These are phyloP conservation scores for Pocillopora grandis DNA, from an alignment of 92 coral and sea anemone genomes.

Conservation along the genomic window DNA sequence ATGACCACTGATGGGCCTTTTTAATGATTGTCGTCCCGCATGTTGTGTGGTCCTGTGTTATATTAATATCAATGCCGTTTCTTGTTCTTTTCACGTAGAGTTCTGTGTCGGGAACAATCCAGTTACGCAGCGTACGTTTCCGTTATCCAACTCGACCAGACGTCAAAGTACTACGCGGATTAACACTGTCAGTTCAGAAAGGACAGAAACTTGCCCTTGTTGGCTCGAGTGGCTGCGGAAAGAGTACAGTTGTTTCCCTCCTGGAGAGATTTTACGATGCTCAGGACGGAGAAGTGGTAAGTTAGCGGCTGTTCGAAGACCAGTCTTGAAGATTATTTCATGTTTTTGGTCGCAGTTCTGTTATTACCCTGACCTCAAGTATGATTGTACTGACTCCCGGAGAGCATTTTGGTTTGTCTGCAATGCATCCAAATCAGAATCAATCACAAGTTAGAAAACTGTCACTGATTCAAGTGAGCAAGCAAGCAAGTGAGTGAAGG, in stretches of 20 bases:
- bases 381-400: no score
- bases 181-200: constrained; percentile 49
- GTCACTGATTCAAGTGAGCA: no score
- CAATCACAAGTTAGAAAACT: no score
- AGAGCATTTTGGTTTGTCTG: no score
- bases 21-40: no score
- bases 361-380: no score
- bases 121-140: constrained; percentile 60
- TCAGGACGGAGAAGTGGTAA: constrained; percentile 65
- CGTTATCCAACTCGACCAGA: constrained; percentile 72
- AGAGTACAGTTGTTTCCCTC: constrained; percentile 67
- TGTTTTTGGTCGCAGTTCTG: background rate
- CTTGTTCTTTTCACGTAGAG: constrained; percentile 19
- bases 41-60: no score
- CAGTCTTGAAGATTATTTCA: background rate
- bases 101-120: constrained; percentile 49
- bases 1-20: no score
- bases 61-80: no score
- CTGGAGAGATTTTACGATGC: constrained; percentile 70
- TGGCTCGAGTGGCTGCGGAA: constrained; percentile 81
- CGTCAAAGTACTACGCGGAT: constrained; percentile 66
- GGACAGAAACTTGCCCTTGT: constrained; percentile 79
- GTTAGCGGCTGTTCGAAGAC: background rate
- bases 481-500: no score
- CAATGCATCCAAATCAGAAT: no score